Base-by-base conservation (phyloP, 2,888 invertebrate genomes). In the Melangyna quadrimaculata region DNA sequence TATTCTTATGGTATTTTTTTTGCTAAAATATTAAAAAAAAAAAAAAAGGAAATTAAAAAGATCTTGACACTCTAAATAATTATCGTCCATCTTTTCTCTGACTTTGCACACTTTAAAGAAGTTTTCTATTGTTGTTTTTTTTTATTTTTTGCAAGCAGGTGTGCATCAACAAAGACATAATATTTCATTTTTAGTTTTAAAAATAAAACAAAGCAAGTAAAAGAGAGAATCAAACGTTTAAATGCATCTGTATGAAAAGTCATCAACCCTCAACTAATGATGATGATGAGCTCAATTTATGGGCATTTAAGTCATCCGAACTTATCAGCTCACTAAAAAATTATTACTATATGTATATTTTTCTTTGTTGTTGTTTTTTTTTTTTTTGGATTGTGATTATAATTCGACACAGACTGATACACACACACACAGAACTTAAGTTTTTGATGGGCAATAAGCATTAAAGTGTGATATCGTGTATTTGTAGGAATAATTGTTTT, bases 201-300 rank as follows among this genome's bases (percentile, higher is more conserved):
- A 24, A 51, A 59, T 17, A 59, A 14, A 37, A 59, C 3, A 45
- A 45, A 45, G 10, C 10, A 37, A 45, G 10, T 4, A 37, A 29
- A n/a, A 22, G n/a, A 12, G n/a, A n/a, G n/a, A n/a, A n/a, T n/a
- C n/a, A n/a, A 37, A 19, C 24, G 2, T 8, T 22, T 37, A 37
- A 37, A 37, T 37, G 24, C 55, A 51, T 48, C 59, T 57, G 29
- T 57, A 19, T 29, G 19, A 70, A 71, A 73, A 69, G 72, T 53
- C 80, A 71, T 74, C 79, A 73, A 67, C 48, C 48, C 53, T 35
- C 57, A 51, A 37, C 32, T 24, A 35, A 48, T 45, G 35, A 37
- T 72, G 59, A 72, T 72, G 72, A 69, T 61, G 78, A 57, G 59
- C 79, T 69, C 71, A 84, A 84, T 80, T 80, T 75, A 71, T 67